Evolutionary conservation across 2,113 vertebrate species (phyloP).

Genomic region (Eidolon helvum): DNA sequence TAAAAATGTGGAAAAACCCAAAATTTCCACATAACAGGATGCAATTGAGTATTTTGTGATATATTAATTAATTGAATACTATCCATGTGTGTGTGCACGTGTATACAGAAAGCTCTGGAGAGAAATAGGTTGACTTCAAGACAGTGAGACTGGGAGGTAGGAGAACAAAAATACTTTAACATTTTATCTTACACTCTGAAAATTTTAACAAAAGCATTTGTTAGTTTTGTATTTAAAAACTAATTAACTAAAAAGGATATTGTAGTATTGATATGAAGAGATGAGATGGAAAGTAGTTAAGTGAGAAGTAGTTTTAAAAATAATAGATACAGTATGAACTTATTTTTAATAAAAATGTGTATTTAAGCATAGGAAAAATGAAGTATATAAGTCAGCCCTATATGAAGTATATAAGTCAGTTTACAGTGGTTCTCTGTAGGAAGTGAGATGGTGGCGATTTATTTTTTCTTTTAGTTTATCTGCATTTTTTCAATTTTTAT

Average conservation of each 20-base stretch:
- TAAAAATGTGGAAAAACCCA: slow-evolving; percentile 38
- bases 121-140: background rate
- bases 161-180: background rate
- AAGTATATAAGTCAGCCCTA: background rate
- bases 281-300: background rate
- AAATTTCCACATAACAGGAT: slow-evolving; percentile 30
- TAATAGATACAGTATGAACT: background rate
- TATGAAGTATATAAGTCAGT: background rate
- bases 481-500: background rate
- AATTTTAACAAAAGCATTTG: background rate
- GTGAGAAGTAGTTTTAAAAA: slow-evolving; percentile 2
- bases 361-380: background rate
- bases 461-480: background rate
- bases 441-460: background rate
- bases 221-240: background rate
- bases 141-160: background rate
- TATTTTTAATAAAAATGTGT: background rate
- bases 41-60: background rate
- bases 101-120: background rate
- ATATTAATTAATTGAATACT: background rate
- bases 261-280: background rate
- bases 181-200: background rate
- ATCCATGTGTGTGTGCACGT: no score
- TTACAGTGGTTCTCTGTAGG: background rate
- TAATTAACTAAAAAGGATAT: background rate